Base-by-base conservation (phyloP, 1,140 invertebrate species). In the Drosophila nikananu region DNA sequence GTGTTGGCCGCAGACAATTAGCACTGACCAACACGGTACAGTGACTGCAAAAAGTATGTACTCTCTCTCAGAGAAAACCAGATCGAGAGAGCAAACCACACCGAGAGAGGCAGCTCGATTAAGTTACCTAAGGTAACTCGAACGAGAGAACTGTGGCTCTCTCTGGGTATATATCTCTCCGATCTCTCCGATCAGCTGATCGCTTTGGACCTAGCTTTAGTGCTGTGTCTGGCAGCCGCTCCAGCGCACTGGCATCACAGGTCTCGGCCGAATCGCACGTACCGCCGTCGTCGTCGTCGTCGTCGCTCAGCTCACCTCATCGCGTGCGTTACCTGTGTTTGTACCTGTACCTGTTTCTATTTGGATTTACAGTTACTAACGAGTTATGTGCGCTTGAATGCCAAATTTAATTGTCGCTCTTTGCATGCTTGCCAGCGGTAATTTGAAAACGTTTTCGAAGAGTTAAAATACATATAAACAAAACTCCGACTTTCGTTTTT, bases 321-420 rank as follows among this genome's bases (percentile, higher is more conserved):
- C 59, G 54, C 42, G 74, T 59, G 42, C 35, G 30, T 21, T 76
- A 42, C 57, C 41, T 70, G 48, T 77, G 44, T 30, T 72, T 62
- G 71, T 76, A 42, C 57, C 27, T 65, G 48, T 76, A 54, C 48
- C 76, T 65, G 71, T 80, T 49, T 60, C 73, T 44, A 60, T 54
- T 55, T 51, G 79, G 49, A 52, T 89, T 84, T 83, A 89, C 84
- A 89, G 84, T 89, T 89, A 90, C 86, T 51, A 83, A 74, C 83
- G 58, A 74, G 86, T 62, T 80, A 66, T 89, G 66, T 76, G 78
- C 81, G 86, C 86, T 89, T 89, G 86, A 89, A 89, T 89, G 86
- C 86, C 86, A 89, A 89, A 90, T 90, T 90, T 89, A 89, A 90
- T 89, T 86, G 72, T 58, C 63, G 65, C 58, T 67, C 55, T 73